phyloP scores from a whole-genome alignment of 1,140 invertebrate genomes.

The Rhynchophorus ferrugineus region DNA sequence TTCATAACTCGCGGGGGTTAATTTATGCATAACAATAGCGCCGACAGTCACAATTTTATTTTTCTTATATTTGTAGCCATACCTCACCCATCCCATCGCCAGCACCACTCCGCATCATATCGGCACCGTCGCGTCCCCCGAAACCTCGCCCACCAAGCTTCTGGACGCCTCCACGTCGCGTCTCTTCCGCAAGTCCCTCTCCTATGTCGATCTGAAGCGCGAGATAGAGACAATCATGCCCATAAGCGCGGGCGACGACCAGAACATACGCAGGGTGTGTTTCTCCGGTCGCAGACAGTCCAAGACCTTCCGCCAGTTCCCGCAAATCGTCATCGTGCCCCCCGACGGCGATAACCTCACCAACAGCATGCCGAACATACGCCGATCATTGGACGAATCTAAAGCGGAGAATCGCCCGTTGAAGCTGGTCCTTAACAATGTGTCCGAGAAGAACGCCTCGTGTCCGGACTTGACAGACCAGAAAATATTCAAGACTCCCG shows the following conservation, averaged over 20 bases:
- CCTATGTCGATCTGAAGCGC: conserved; percentile 34
- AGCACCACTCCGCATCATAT: conserved; percentile 28
- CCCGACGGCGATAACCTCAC: conserved; percentile 29
- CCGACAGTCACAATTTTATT: no score
- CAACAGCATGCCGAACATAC: conserved; percentile 27
- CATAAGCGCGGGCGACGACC: conserved; percentile 20
- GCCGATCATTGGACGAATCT: conserved; percentile 9
- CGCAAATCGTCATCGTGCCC: conserved; percentile 34
- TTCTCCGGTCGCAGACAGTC: conserved; percentile 22
- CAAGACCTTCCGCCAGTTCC: conserved; percentile 29
- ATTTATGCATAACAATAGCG: no score
- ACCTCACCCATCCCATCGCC: conserved; percentile 25
- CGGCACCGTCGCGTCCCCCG: conserved; percentile 3
- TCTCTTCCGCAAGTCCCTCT: conserved; percentile 31
- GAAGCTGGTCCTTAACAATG: conserved; percentile 21
- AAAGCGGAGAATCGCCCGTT: background rate
- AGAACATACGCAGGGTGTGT: conserved; percentile 5
- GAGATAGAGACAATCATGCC: conserved; percentile 36
- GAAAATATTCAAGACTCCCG: conserved; percentile 11
- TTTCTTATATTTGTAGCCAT: conserved; percentile 36
- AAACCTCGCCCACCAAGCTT: background rate
- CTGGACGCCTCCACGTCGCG: conserved; percentile 1
- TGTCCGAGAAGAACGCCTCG: conserved; percentile 28
- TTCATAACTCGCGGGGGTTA: no score
- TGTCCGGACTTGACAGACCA: conserved; percentile 33